Conservation (phyloP, 2,113 vertebrate species). For the Diadophis punctatus region DNA sequence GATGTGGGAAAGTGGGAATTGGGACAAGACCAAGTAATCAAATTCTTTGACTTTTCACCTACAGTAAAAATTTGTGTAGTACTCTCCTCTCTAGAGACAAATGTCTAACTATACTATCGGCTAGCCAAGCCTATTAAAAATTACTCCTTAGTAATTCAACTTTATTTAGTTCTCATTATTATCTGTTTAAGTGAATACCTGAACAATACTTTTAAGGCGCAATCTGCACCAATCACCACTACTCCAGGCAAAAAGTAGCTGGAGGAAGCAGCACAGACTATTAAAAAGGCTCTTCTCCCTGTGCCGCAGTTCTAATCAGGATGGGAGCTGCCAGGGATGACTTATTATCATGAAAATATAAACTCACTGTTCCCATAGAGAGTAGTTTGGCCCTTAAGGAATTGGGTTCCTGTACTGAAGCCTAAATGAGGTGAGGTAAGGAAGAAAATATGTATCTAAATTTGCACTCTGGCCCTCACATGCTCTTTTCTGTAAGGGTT, state of each 20-base stretch:
- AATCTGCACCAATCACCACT: neutral
- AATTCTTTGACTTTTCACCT: constrained; percentile 27
- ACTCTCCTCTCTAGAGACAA: constrained; percentile 3
- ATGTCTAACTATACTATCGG: constrained; percentile 5
- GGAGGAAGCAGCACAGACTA: neutral
- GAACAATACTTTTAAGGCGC: neutral
- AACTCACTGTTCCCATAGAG: neutral
- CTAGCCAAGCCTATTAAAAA: neutral
- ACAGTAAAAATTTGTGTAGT: constrained; percentile 21
- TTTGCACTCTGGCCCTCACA: neutral
- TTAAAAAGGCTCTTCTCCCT: neutral
- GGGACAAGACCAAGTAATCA: constrained; percentile 26
- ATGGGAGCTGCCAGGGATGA: too few relatives aligned
- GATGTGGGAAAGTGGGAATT: constrained; percentile 12
- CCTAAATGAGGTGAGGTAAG: neutral
- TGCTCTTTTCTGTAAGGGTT: neutral
- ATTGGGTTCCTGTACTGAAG: neutral
- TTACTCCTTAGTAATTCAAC: neutral
- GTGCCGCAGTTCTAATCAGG: neutral
- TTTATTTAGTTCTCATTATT: neutral
- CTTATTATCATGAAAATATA: neutral
- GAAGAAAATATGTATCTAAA: neutral
- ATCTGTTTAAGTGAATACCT: neutral
- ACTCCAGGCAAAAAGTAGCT: neutral
- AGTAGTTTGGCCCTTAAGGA: neutral